These are phyloP conservation scores for Nannospalax galili DNA, from an alignment of 2,113 vertebrate species.

Conservation along the genomic window DNA sequence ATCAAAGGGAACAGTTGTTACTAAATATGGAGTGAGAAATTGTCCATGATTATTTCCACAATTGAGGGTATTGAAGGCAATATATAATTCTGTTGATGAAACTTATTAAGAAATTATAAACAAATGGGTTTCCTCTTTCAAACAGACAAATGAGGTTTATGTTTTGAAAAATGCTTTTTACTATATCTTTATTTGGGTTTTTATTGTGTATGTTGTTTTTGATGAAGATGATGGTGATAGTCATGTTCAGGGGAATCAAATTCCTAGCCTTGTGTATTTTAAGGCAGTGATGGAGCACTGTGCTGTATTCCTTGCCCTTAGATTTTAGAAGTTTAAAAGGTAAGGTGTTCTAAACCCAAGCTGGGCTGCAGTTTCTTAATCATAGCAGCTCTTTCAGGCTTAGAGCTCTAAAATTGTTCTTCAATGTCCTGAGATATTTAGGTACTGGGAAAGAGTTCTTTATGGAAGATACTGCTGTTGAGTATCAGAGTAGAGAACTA, in stretches of 20 bases:
- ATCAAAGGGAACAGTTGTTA: background rate
- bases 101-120: conserved; percentile 7
- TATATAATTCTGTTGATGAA: background rate
- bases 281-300: background rate
- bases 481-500: background rate
- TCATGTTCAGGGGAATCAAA: no score
- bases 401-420: background rate
- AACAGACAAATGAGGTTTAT: background rate
- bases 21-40: background rate
- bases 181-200: background rate
- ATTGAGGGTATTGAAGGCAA: background rate
- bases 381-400: background rate
- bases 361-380: background rate
- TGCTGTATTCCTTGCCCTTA: background rate
- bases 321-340: background rate
- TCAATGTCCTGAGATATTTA: background rate
- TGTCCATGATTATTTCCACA: background rate
- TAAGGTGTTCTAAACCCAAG: background rate
- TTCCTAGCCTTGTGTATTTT: background rate
- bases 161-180: background rate
- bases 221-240: no score
- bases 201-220: background rate
- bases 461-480: background rate
- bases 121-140: background rate
- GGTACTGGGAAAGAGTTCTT: background rate